phyloP scores from a whole-genome alignment of 2,888 invertebrate species.

The Campoplex capitator region DNA sequence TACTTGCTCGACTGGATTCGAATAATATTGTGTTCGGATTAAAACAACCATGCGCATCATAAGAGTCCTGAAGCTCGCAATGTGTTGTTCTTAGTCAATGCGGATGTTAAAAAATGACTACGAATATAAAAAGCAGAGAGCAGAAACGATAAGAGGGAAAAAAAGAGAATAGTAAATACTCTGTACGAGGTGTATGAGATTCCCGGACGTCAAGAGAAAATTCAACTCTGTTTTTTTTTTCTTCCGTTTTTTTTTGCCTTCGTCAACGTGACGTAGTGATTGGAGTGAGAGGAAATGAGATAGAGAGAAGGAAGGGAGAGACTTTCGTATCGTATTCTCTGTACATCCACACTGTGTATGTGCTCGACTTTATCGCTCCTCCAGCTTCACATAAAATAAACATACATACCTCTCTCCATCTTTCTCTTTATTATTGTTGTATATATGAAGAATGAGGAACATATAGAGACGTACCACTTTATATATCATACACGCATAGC shows the following conservation, averaged over 20 bases:
- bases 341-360: constrained; percentile 31
- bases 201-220: constrained; percentile 11
- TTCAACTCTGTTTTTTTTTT: constrained; percentile 2
- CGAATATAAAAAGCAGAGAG: not conserved
- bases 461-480: constrained; percentile 42
- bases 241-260: constrained; percentile 3
- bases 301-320: constrained; percentile 9
- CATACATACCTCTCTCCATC: constrained; percentile 45
- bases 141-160: not conserved
- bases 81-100: not conserved
- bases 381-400: constrained; percentile 66
- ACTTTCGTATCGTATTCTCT: constrained; percentile 36
- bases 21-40: not conserved
- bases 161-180: constrained; percentile 8
- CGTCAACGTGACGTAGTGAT: constrained; percentile 21
- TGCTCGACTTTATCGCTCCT: constrained; percentile 63
- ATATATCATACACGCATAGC: constrained; percentile 54
- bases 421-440: constrained; percentile 53
- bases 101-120: not conserved
- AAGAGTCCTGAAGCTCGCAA: not conserved
- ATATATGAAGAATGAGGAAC: constrained; percentile 33
- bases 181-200: not conserved
- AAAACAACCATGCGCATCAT: not conserved
- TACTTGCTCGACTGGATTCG: not conserved
- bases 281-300: constrained; percentile 37